Base-by-base conservation (phyloP, 2,888 invertebrate species). In the Drosophila colorata region DNA sequence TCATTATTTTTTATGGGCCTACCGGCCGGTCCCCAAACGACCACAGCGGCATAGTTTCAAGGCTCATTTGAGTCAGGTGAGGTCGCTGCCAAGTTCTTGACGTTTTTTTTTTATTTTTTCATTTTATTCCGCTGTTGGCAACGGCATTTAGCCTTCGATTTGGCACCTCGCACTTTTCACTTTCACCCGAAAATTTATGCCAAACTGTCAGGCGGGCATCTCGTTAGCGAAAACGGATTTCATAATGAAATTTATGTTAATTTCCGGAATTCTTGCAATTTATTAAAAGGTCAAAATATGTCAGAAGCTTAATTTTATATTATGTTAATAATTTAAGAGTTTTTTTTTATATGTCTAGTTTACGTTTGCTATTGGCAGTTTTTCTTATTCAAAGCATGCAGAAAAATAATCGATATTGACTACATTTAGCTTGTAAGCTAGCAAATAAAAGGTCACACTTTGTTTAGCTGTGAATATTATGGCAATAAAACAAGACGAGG, bases 1-100 rank as follows among this genome's bases (percentile, higher is more conserved):
- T 79, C 84, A 83, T 83, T 83, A 84, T 81, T 84, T 56, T 87
- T 87, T 87, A 83, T 87, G 84, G 69, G 81, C 77, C 77, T 77
- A 63, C 64, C 56, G 71, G 75, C 70, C 80, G 70, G 65, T 63
- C 57, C 53, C 65, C 31, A 28, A 37, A 33, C 60, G 49, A 63
- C 37, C 43, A 31, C 55, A 44, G 41, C 61, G 73, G 67, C 73
- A 69, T 70, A 69, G 68, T 74, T 81, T 82, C 85, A 82, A 82
- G 83, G 86, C 81, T 77, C 81, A 67, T 69, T 74, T 68, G 60
- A 65, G 78, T 58, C 69, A 67, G 65, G 64, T 74, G 76, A 74
- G 68, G 66, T 74, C 65, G 74, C 66, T 71, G 81, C 68, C 81
- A 81, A 76, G 59, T 78, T 63, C 56, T 51, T 28, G 20, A 25